Conservation (phyloP, 1,140 invertebrate genomes). For the Eulimnadia texana region DNA sequence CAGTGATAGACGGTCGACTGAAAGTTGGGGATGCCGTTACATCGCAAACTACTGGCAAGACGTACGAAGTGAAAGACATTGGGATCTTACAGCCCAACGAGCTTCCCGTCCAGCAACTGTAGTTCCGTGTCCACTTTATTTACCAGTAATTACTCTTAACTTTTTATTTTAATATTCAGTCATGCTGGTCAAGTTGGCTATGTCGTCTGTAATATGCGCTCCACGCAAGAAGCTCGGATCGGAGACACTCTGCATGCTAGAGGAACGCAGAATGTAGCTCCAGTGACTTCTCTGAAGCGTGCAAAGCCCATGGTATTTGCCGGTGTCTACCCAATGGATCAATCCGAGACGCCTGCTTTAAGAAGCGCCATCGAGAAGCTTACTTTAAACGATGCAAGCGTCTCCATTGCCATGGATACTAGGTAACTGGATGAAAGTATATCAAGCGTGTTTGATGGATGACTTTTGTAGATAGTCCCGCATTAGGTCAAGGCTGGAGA, state of each 20-base stretch:
- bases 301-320: slow-evolving; percentile 85
- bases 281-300: slow-evolving; percentile 47
- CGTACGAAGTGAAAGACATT: slow-evolving; percentile 63
- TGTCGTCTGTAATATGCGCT: slow-evolving; percentile 64
- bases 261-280: slow-evolving; percentile 35
- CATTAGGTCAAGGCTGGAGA: slow-evolving; percentile 85
- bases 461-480: slow-evolving; percentile 45
- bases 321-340: slow-evolving; percentile 82
- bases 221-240: slow-evolving; percentile 57
- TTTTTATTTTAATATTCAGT: slow-evolving; percentile 34
- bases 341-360: slow-evolving; percentile 58
- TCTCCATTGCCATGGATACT: slow-evolving; percentile 56
- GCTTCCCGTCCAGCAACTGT: slow-evolving; percentile 48
- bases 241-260: slow-evolving; percentile 66
- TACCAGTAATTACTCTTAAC: too few relatives aligned
- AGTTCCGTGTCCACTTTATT: slow-evolving; percentile 27
- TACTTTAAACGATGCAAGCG: slow-evolving; percentile 84
- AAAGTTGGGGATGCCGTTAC: slow-evolving; percentile 48
- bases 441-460: not conserved
- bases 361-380: slow-evolving; percentile 77
- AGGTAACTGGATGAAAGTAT: slow-evolving; percentile 40
- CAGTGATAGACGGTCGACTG: slow-evolving; percentile 56
- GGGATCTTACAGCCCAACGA: slow-evolving; percentile 67
- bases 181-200: slow-evolving; percentile 67
- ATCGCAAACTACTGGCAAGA: slow-evolving; percentile 46